Conservation (phyloP, 2,888 invertebrate species). For the Rhynchonema sp. region DNA sequence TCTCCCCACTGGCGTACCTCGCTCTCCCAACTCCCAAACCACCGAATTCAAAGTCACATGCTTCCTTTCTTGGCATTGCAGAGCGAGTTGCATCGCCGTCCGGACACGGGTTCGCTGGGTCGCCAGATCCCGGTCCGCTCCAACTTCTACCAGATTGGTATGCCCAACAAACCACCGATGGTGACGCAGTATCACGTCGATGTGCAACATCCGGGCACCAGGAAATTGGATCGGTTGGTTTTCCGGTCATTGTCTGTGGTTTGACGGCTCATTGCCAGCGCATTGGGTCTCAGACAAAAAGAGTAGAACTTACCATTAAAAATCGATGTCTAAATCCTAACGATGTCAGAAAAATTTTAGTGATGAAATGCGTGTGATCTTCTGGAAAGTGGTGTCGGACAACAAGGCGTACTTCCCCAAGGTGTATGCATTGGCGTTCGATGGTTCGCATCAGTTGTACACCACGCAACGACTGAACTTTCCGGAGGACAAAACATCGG, state of each 20-base stretch:
- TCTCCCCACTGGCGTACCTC: too few species aligned
- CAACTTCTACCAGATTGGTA: slow-evolving; percentile 19
- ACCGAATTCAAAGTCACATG: too few species aligned
- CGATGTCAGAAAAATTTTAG: too few species aligned
- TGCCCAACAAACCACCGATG: slow-evolving; percentile 13
- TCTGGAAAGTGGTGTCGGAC: slow-evolving; percentile 19
- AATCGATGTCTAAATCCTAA: too few species aligned
- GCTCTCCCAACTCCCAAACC: too few species aligned
- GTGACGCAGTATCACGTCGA: slow-evolving; percentile 22
- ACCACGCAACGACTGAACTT: slow-evolving; percentile 14
- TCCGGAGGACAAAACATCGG: slow-evolving; percentile 9
- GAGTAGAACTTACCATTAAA: too few species aligned
- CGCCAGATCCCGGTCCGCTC: slow-evolving; percentile 6
- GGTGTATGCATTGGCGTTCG: slow-evolving; percentile 19
- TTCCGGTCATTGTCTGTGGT: neutral
- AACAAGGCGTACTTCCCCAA: slow-evolving; percentile 15
- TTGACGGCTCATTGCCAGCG: too few species aligned
- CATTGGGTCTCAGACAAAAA: too few species aligned
- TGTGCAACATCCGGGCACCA: slow-evolving; percentile 16
- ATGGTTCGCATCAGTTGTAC: slow-evolving; percentile 19
- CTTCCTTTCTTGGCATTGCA: neutral
- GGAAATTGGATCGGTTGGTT: slow-evolving; percentile 17
- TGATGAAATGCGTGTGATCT: slow-evolving; percentile 19
- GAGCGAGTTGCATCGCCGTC: slow-evolving; percentile 4
- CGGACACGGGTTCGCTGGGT: slow-evolving; percentile 1